These are phyloP conservation scores for Ferrisia virgata DNA, from an alignment of 2,888 invertebrate species.

Conservation along the genomic window DNA sequence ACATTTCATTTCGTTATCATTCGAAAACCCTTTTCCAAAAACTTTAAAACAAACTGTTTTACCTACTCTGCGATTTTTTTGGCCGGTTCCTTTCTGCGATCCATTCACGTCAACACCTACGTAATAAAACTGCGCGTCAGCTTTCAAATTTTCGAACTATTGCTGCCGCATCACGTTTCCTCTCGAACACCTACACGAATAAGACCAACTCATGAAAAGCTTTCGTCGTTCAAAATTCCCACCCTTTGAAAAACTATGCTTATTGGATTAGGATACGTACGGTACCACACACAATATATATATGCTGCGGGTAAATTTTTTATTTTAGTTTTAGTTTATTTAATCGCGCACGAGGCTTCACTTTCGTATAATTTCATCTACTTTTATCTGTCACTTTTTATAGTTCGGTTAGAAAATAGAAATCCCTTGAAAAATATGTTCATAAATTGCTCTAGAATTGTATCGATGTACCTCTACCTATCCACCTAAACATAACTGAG, in stretches of 20 bases:
- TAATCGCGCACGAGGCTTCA: neutral
- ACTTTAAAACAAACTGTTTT: slow-evolving; percentile 10
- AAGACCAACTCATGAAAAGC: neutral
- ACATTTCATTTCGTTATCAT: neutral
- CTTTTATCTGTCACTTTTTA: neutral
- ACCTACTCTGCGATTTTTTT: neutral
- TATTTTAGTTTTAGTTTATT: neutral
- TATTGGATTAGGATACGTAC: neutral
- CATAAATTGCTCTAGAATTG: neutral
- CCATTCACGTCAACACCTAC: slow-evolving; percentile 8
- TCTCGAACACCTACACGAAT: neutral
- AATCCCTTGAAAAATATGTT: neutral
- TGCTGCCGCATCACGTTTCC: neutral
- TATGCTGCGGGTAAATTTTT: neutral
- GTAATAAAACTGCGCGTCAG: slow-evolving; percentile 22
- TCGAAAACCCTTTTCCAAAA: neutral
- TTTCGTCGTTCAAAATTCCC: neutral
- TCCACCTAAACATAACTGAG: too few species aligned
- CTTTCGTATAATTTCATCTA: neutral
- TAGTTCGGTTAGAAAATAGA: neutral
- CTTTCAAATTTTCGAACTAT: slow-evolving; percentile 7
- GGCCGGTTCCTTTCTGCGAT: neutral
- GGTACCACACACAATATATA: too few species aligned
- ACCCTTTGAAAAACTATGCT: neutral
- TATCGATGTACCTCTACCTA: too few species aligned